Evolutionary conservation across 2,113 vertebrate species (phyloP).

Genomic region (Anolis sagrei): DNA sequence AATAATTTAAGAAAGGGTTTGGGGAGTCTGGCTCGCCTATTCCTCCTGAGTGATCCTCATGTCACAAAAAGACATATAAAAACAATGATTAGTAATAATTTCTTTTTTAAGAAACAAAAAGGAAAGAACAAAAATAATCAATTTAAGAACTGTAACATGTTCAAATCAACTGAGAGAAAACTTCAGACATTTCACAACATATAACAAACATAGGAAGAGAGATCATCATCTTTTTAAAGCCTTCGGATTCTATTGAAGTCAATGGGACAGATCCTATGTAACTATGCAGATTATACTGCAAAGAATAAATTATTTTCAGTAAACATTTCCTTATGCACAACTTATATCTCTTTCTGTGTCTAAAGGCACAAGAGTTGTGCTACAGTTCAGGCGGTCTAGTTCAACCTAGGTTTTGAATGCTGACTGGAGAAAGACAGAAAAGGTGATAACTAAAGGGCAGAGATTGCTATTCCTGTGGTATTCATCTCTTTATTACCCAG

Average conservation of each 20-base stretch:
- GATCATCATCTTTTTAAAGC: slow-evolving; percentile 3
- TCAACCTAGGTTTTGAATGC: background rate
- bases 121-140: slow-evolving; percentile 62
- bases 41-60: slow-evolving; percentile 86
- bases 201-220: slow-evolving; percentile 52
- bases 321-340: background rate
- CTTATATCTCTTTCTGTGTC: too few relatives aligned
- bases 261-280: slow-evolving; percentile 1
- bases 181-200: slow-evolving; percentile 71
- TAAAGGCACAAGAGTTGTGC: background rate
- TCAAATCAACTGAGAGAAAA: slow-evolving; percentile 71
- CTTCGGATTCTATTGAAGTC: slow-evolving; percentile 34
- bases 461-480: background rate
- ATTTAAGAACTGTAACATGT: slow-evolving; percentile 73
- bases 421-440: background rate
- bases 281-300: background rate
- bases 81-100: slow-evolving; percentile 78
- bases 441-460: too few relatives aligned
- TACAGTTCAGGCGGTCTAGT: background rate
- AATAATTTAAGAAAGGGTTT: slow-evolving; percentile 66
- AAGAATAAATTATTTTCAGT: background rate
- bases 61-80: slow-evolving; percentile 82
- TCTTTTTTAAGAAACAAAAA: slow-evolving; percentile 75
- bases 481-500: background rate
- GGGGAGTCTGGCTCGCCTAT: slow-evolving; percentile 84